These are phyloP conservation scores for Fundulus diaphanus DNA, from an alignment of 2,797 vertebrate genomes.

Conservation along the genomic window DNA sequence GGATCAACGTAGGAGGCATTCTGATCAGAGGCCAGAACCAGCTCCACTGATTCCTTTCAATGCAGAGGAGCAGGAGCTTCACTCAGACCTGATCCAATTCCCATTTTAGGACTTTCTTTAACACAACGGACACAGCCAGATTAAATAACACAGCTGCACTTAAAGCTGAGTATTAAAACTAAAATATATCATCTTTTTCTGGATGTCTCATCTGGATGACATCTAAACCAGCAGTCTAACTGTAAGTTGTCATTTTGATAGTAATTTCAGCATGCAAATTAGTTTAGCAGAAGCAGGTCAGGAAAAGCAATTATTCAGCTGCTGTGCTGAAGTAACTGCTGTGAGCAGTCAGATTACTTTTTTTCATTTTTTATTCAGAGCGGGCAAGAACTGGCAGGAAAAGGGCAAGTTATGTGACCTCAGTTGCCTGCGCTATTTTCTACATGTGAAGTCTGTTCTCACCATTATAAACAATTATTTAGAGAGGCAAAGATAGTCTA, in stretches of 20 bases:
- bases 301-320: conserved; percentile 1
- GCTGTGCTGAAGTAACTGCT: not conserved
- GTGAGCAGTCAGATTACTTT: not conserved
- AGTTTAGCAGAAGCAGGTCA: conserved; percentile 27
- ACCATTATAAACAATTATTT: conserved; percentile 4
- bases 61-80: not conserved
- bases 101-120: not conserved
- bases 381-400: not conserved
- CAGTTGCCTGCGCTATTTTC: not conserved
- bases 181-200: not conserved
- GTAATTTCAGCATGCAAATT: conserved; percentile 7
- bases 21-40: not conserved
- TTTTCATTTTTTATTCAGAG: not conserved
- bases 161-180: not conserved
- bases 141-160: not conserved
- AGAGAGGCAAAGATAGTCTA: not conserved
- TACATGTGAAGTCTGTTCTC: not conserved
- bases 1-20: not conserved
- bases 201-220: not conserved
- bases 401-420: not conserved
- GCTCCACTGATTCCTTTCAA: not conserved
- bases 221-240: conserved; percentile 1
- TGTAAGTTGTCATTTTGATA: conserved; percentile 9
- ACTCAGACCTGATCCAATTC: not conserved
- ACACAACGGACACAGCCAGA: not conserved